Evolutionary conservation across 1,140 invertebrate species (phyloP).

Genomic region (Drosophila grimshawi): DNA sequence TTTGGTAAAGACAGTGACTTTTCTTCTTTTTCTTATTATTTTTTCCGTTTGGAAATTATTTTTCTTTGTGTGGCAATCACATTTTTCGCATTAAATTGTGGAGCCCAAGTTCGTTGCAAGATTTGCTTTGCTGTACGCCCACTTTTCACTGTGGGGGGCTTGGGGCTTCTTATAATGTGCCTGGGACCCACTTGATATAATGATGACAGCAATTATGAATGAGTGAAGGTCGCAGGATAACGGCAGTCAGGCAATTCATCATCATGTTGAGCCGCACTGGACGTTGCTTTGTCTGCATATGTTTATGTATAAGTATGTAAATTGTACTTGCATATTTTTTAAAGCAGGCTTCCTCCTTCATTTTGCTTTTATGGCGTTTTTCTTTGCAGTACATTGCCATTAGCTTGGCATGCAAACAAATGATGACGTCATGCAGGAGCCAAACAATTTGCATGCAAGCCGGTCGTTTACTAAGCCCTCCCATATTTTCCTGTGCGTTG

Average conservation of each 20-base stretch:
- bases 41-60: background rate
- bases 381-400: slow-evolving; percentile 21
- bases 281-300: slow-evolving; percentile 24
- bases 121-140: slow-evolving; percentile 5
- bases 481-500: slow-evolving; percentile 13
- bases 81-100: slow-evolving; percentile 6
- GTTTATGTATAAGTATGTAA: background rate
- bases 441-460: slow-evolving; percentile 70
- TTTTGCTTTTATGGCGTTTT: slow-evolving; percentile 28
- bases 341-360: slow-evolving; percentile 38
- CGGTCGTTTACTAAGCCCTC: slow-evolving; percentile 52
- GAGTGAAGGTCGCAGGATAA: slow-evolving; percentile 72
- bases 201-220: slow-evolving; percentile 82
- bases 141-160: background rate
- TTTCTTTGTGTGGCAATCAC: background rate
- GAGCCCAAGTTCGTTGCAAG: background rate
- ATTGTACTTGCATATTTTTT: slow-evolving; percentile 18
- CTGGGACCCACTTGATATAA: slow-evolving; percentile 70
- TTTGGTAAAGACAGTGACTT: too few species aligned
- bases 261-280: slow-evolving; percentile 49
- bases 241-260: slow-evolving; percentile 72
- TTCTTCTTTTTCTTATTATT: background rate
- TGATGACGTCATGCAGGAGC: slow-evolving; percentile 60
- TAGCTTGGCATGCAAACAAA: slow-evolving; percentile 55
- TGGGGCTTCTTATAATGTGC: slow-evolving; percentile 15